phyloP scores from a whole-genome alignment of 2,113 vertebrate genomes.

The Acrocephalus arundinaceus region DNA sequence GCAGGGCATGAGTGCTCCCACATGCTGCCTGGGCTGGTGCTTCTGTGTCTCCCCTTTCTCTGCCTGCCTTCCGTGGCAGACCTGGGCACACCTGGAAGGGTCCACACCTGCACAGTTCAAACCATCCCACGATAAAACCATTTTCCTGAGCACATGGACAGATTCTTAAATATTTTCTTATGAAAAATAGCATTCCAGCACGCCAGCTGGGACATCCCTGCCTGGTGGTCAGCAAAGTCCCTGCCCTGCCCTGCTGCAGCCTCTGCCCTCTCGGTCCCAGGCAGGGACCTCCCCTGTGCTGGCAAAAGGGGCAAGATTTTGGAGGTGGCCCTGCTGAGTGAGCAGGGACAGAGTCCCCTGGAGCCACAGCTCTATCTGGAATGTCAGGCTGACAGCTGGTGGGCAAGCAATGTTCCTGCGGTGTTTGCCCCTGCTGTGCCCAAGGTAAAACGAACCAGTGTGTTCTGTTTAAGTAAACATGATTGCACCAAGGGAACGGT shows the following conservation, averaged over 20 bases:
- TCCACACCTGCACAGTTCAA: background rate
- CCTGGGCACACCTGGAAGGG: background rate
- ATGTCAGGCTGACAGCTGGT: background rate
- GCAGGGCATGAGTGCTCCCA: background rate
- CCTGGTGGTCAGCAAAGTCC: background rate
- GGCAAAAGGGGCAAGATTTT: background rate
- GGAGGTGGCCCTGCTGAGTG: background rate
- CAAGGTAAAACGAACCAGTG: background rate
- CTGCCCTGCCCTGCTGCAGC: background rate
- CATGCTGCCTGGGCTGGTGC: background rate
- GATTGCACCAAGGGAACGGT: background rate
- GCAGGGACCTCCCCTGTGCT: background rate
- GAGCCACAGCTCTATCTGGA: background rate
- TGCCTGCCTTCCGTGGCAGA: rapidly evolving
- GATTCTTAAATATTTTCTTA: background rate
- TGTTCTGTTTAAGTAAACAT: background rate
- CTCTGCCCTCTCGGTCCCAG: rapidly evolving
- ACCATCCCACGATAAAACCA: rapidly evolving
- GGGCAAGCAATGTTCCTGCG: background rate
- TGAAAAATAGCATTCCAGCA: background rate
- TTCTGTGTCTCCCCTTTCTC: rapidly evolving
- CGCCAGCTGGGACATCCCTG: background rate
- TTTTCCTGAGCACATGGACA: rapidly evolving
- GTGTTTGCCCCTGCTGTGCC: background rate
- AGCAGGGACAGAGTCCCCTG: background rate